Evolutionary conservation across 2,888 invertebrate species (phyloP), one percentile per base, ranked within the genome.

Genomic region (Leucophora obtusa): DNA sequence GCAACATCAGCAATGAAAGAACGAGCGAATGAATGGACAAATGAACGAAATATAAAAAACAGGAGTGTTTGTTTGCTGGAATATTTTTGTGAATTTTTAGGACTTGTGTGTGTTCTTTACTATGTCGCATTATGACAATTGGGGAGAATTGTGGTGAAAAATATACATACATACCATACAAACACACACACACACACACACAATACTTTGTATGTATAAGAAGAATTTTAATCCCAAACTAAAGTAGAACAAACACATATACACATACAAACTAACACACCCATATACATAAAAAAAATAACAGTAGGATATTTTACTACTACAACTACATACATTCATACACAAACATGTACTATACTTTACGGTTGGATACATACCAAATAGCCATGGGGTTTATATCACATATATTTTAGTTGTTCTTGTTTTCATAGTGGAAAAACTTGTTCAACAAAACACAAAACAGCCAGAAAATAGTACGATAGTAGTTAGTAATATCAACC

Each of bases 51-150:
- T 63, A 72, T n/a, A 18, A 24, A 53, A 66, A 63, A 50, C 70
- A 60, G 59, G 54, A 68, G 51, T 51, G 35, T 38, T 54, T 69
- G 28, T 73, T 73, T n/a, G 54, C 54, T 62, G 38, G 35, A 69
- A 60, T 11, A 62, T 59, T 79, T 50, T 71, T 54, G 21, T 35
- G n/a, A 56, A 66, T 11, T 60, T 71, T 72, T 66, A 38, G 66
- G 66, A 78, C 47, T 65, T 47, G 38, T 38, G 38, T 47, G 11
- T 38, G 38, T 38, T 59, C 47, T 66, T 66, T 72, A 60, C 76
- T 77, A 43, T 81, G 81, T 77, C 81, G 81, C 81, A 81, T 81
- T 81, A 81, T 77, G 81, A 77, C 81, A 77, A 81, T 77, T 81
- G 73, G 69, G 69, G 43, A 70, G 73, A 81, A 62, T 66, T 73